phyloP scores from a whole-genome alignment of 2,113 vertebrate genomes.

The Oncorhynchus masou region DNA sequence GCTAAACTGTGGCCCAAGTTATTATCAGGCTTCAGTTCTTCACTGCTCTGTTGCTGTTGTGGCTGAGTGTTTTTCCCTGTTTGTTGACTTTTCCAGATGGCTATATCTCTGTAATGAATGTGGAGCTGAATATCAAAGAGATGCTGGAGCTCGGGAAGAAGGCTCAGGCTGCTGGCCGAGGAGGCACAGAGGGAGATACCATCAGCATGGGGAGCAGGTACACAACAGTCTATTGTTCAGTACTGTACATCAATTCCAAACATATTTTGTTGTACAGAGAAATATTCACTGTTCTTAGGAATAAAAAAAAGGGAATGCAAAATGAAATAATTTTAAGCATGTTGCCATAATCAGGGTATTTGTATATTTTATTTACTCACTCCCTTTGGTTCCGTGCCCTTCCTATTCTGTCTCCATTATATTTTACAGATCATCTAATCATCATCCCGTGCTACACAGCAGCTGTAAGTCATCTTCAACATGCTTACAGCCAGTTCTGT shows the following conservation, averaged over 20 bases:
- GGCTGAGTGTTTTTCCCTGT: neutral
- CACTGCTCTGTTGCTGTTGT: slow-evolving; percentile 11
- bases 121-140: slow-evolving; percentile 71
- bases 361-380: neutral
- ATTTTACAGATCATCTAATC: slow-evolving; percentile 67
- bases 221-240: neutral
- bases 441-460: slow-evolving; percentile 61
- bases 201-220: slow-evolving; percentile 73
- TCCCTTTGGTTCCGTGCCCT: neutral
- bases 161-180: slow-evolving; percentile 42
- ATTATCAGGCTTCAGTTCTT: too few species aligned
- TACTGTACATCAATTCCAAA: neutral
- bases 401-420: neutral
- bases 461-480: slow-evolving; percentile 68
- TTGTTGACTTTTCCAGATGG: slow-evolving; percentile 62
- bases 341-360: neutral
- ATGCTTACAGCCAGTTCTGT: neutral
- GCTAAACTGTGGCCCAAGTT: too few species aligned
- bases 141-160: slow-evolving; percentile 66
- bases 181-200: slow-evolving; percentile 63
- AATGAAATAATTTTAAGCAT: too few species aligned
- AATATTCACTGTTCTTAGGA: too few species aligned
- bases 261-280: neutral
- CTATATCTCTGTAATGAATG: slow-evolving; percentile 66
- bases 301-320: too few species aligned